phyloP scores from a whole-genome alignment of 2,888 invertebrate genomes.

The Drosophila hamatofila region DNA sequence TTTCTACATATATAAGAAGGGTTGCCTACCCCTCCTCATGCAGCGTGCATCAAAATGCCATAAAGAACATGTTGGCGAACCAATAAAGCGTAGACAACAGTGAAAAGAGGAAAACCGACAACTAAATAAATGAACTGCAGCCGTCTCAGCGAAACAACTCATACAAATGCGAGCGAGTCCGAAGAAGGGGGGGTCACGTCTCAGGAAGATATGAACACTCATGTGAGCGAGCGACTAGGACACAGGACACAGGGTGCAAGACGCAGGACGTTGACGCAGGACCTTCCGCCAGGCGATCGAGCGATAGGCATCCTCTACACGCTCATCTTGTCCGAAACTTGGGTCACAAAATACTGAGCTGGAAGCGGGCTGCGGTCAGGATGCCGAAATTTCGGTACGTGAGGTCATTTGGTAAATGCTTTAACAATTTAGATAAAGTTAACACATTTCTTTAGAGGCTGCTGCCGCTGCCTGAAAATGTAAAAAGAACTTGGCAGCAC shows the following conservation, averaged over 20 bases:
- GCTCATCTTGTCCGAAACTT: conserved; percentile 14
- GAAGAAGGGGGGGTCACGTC: conserved; percentile 58
- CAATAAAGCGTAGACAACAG: conserved; percentile 71
- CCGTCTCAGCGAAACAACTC: conserved; percentile 26
- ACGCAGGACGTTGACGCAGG: conserved; percentile 11
- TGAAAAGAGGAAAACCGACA: conserved; percentile 14
- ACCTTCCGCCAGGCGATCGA: conserved; percentile 54
- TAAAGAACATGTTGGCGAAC: conserved; percentile 69
- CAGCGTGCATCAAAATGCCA: conserved; percentile 72
- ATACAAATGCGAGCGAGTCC: conserved; percentile 18
- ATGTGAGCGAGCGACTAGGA: conserved; percentile 21
- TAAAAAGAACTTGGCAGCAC: conserved; percentile 48
- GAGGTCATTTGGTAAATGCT: conserved; percentile 83
- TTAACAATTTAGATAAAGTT: conserved; percentile 84
- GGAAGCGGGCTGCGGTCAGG: conserved; percentile 21
- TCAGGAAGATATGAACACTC: conserved; percentile 30
- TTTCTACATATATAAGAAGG: conserved; percentile 47
- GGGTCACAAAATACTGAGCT: conserved; percentile 18
- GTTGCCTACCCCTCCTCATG: conserved; percentile 55
- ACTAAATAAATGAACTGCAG: conserved; percentile 65
- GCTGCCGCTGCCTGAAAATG: conserved; percentile 38
- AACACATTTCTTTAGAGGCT: conserved; percentile 76
- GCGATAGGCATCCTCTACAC: conserved; percentile 49
- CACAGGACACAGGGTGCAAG: background rate
- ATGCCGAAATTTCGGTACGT: conserved; percentile 68